Evolutionary conservation across 2,888 invertebrate species (phyloP), one percentile per base, ranked within the genome.

Genomic region (Rapana venosa): DNA sequence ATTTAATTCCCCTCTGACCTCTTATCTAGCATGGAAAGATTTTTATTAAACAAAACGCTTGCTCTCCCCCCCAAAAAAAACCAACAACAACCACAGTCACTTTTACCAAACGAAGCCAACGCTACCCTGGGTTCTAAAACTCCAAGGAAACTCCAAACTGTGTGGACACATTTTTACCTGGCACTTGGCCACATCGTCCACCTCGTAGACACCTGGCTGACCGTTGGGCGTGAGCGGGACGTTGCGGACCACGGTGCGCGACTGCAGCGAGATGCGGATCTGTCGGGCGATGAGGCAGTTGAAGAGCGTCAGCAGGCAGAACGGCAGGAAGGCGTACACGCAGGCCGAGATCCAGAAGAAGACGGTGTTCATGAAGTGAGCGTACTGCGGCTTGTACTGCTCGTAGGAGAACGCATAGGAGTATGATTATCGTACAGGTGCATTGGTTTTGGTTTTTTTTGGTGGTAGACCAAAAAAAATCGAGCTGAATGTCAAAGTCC

Each of bases 311-410:
- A 92, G 90, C 32, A 92, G 87, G 61, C 58, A 84, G 90, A 92
- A 92, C 0, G 92, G 92, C 35, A 92, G 20, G 87, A 92, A 90
- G 47, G 90, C 91, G 90, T 92, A 92, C 35, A 92, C 32, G 5
- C 85, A 79, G 30, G 91, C 83, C 26, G 79, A 77, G 20, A 91
- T 90, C 92, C 92, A 92, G 85, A 90, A 90, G 87, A 87, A 91
- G 5, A 90, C 81, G 13, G 35, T 86, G 30, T 35, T 74, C n/a
- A 90, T 88, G 83, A 92, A 90, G 61, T 47, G 11, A 4, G 36
- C 85, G 77, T 90, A 88, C 4, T 90, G 77, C 13, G 26, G 30
- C 70, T 70, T 89, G 66, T 81, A 81, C 88, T 88, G 88, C 32
- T 22, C 17, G 22, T 32, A 26, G 35, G 79, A 79, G 35, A 5